Base-by-base conservation (phyloP, 2,113 vertebrate genomes). In the Ellobius talpinus region DNA sequence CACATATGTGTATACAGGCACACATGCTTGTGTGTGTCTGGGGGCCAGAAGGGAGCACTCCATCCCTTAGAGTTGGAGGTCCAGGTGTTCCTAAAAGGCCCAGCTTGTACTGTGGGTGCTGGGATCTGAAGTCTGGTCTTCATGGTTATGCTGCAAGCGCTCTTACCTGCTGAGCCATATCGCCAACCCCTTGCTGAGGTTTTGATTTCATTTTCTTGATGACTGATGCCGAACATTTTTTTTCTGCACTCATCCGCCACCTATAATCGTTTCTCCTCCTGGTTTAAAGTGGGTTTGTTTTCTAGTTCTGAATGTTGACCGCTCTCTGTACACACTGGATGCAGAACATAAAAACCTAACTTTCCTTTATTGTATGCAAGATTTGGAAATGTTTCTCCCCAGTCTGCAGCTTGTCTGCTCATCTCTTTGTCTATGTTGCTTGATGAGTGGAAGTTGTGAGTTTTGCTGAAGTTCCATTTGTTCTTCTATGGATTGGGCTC, bases 401-500 rank as follows among this genome's bases (percentile, higher is more conserved):
- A 42, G n/a, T 39, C 81, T 63, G 58, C 63, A 39, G 7, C 24
- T 94, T 96, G 3, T 90, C 52, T 97, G 31, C 42, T 92, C 26
- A 66, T 36, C 77, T 17, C 76, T 79, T 88, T 70, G 77, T 50
- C 42, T 79, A 26, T 84, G 55, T 79, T 19, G 84, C 94, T 84
- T 63, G 65, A 87, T 45, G 58, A 94, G n/a, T 9, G 58, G 50
- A 94, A 87, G 39, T 85, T 92, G 94, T 73, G 74, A 55, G 76
- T 92, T 92, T 93, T 77, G 24, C 39, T 84, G 55, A 93, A 8
- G 47, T 90, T 77, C 36, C 81, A 47, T 76, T 92, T 92, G 5
- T 88, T 82, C 55, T 90, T 88, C 95, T 70, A 88, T 88, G 45
- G 58, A n/a, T 70, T 96, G 33, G 61, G 45, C 81, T 95, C 79